A percentile compares a stretch with the other conserved stretches of the same genome.
These are phyloP conservation scores for Trypoxylus dichotomus DNA, from an alignment of 1,140 invertebrate species.

Conservation along the genomic window DNA sequence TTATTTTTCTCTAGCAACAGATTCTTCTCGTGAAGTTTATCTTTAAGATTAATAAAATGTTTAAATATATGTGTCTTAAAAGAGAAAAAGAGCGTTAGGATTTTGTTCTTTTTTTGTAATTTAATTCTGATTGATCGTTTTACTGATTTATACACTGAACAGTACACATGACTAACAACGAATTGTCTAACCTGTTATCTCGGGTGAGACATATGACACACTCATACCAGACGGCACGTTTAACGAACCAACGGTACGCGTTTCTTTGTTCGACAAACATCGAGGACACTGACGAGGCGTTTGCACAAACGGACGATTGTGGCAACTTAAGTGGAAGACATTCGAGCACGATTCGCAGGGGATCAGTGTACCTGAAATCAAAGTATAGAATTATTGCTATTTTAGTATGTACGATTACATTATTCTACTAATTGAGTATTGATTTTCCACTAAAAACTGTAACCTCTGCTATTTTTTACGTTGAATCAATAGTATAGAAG, in stretches of 20 bases:
- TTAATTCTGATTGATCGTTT: slow-evolving; percentile 1
- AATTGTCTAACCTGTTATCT: slow-evolving; percentile 46
- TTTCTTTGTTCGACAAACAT: slow-evolving; percentile 45
- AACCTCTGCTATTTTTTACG: no score
- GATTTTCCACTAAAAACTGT: no score
- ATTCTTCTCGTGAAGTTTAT: slow-evolving; percentile 50
- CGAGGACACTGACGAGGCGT: slow-evolving; percentile 48
- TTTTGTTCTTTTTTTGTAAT: slow-evolving; percentile 14
- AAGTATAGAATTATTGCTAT: not conserved
- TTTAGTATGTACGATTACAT: no score
- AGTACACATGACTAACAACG: slow-evolving; percentile 24
- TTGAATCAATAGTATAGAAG: no score
- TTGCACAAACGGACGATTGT: slow-evolving; percentile 50
- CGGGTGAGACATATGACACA: slow-evolving; percentile 44
- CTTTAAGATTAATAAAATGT: slow-evolving; percentile 34
- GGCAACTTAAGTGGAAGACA: slow-evolving; percentile 59
- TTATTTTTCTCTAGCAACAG: slow-evolving; percentile 49
- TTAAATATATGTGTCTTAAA: slow-evolving; percentile 9
- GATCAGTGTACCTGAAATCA: slow-evolving; percentile 52
- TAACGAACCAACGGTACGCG: slow-evolving; percentile 39
- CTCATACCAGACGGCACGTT: slow-evolving; percentile 45
- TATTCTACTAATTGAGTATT: no score
- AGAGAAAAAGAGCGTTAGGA: not conserved
- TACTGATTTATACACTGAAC: slow-evolving; percentile 14
- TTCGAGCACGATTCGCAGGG: slow-evolving; percentile 57